phyloP scores from a whole-genome alignment of 2,888 invertebrate species.

The Ichneumoninae sp. region DNA sequence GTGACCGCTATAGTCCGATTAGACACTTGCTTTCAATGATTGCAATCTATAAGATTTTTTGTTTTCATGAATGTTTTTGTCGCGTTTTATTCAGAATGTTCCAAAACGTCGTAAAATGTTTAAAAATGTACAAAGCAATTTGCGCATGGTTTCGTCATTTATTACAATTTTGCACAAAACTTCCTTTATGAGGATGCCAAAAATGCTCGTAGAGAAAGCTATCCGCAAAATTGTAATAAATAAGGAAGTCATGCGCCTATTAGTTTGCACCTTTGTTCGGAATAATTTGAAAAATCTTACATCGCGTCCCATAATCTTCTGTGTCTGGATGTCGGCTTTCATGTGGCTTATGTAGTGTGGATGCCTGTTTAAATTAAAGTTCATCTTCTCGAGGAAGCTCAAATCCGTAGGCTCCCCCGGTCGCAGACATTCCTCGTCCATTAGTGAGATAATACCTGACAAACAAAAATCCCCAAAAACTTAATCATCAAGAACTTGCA shows the following conservation, averaged over 20 bases:
- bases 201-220: too few relatives aligned
- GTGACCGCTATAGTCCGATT: too few relatives aligned
- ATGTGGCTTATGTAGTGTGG: slow-evolving; percentile 93
- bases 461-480: neutral
- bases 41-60: too few relatives aligned
- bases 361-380: slow-evolving; percentile 90
- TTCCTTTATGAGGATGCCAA: too few relatives aligned
- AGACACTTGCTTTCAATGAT: too few relatives aligned
- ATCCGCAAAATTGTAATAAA: neutral
- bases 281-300: slow-evolving; percentile 84
- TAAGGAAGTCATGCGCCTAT: too few relatives aligned
- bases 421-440: slow-evolving; percentile 96
- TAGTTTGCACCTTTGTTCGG: neutral
- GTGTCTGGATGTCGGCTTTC: slow-evolving; percentile 91
- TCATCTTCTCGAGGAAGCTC: slow-evolving; percentile 93
- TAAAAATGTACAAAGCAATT: too few relatives aligned
- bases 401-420: slow-evolving; percentile 94
- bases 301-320: slow-evolving; percentile 93
- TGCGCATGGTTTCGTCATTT: too few relatives aligned
- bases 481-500: neutral
- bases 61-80: too few relatives aligned
- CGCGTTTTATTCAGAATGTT: neutral
- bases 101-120: too few relatives aligned
- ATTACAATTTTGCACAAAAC: too few relatives aligned
- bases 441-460: slow-evolving; percentile 91